Percentiles rank a stretch among this genome's conserved stretches.
phyloP scores from a whole-genome alignment of 2,113 vertebrate species.

The Rhynchomys soricoides region DNA sequence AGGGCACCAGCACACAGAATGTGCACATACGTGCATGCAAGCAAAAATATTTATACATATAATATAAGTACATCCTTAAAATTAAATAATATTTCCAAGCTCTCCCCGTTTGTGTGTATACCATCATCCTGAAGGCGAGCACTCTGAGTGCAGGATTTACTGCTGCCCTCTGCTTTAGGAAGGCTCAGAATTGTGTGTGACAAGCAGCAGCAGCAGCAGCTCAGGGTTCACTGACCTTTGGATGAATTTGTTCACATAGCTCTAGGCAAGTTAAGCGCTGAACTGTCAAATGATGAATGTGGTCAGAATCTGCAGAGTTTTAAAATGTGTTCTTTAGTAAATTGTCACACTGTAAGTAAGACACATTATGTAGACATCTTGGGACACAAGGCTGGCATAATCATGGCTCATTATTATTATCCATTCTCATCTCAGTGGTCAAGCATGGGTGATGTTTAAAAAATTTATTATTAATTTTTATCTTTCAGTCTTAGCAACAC shows the following conservation, averaged over 20 bases:
- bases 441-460: not conserved
- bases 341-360: not conserved
- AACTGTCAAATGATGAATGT: not conserved
- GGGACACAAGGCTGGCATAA: not conserved
- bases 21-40: not conserved
- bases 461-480: not conserved
- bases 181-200: not conserved
- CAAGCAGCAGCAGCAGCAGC: not conserved
- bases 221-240: not conserved
- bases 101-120: not conserved
- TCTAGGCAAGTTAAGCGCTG: not conserved
- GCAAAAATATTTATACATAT: not conserved
- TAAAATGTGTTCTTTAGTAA: not conserved
- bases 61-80: too few relatives aligned
- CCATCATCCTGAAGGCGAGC: not conserved
- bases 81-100: not conserved
- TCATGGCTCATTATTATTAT: not conserved
- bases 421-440: not conserved
- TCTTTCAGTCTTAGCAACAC: not conserved
- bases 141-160: not conserved
- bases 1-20: not conserved
- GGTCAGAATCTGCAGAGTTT: not conserved
- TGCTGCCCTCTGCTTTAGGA: not conserved
- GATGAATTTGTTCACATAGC: not conserved
- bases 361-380: not conserved